phyloP scores from a whole-genome alignment of 2,888 invertebrate species.

The Drosophila heteroneura region DNA sequence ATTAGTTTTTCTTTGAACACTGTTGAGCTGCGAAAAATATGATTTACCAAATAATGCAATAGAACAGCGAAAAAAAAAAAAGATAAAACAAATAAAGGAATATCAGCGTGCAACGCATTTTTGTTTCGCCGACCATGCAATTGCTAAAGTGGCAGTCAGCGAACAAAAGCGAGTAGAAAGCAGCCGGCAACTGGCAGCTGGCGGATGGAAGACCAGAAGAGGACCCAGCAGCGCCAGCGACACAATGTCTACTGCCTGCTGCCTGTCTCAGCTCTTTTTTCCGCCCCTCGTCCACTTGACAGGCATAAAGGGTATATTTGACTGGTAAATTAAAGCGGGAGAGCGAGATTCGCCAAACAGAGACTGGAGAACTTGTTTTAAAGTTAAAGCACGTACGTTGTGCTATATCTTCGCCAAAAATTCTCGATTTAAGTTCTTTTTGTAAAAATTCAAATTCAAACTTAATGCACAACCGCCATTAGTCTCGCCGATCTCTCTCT shows the following conservation, averaged over 20 bases:
- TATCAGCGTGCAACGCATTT: conserved; percentile 42
- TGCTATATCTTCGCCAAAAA: background rate
- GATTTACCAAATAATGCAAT: conserved; percentile 36
- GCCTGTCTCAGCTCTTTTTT: conserved; percentile 31
- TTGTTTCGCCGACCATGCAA: conserved; percentile 24
- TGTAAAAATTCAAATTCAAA: background rate
- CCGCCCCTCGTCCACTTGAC: background rate
- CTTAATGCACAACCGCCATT: background rate
- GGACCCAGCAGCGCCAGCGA: conserved; percentile 39
- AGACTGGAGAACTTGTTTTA: background rate
- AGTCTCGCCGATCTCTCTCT: background rate
- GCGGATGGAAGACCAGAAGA: conserved; percentile 12
- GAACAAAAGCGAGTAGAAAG: conserved; percentile 27
- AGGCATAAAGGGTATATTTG: conserved; percentile 15
- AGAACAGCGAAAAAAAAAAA: conserved; percentile 35
- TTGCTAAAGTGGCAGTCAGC: conserved; percentile 39
- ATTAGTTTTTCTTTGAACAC: conserved; percentile 61
- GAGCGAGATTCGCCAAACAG: background rate
- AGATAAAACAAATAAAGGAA: conserved; percentile 6
- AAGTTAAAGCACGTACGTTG: conserved; percentile 1
- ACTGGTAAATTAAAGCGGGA: background rate
- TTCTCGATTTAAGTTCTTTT: background rate
- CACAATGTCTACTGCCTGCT: conserved; percentile 56
- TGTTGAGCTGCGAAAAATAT: conserved; percentile 35
- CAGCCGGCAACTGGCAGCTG: conserved; percentile 17